phyloP scores from a whole-genome alignment of 2,797 vertebrate genomes.

The Lepidocolaptes lacrymiger region DNA sequence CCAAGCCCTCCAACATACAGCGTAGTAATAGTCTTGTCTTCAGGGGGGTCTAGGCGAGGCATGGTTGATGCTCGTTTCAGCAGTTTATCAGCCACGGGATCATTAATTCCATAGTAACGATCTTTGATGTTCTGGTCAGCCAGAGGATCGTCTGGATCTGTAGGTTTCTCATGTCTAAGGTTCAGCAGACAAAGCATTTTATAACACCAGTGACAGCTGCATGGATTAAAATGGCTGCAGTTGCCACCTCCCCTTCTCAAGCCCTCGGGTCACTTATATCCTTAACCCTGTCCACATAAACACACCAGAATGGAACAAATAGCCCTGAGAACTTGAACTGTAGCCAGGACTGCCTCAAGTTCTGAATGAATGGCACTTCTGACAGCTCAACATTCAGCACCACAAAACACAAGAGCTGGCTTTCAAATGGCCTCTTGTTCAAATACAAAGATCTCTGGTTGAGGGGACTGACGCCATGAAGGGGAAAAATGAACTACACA shows the following conservation, averaged over 20 bases:
- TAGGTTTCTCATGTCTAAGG: slow-evolving; percentile 94
- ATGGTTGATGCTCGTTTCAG: slow-evolving; percentile 95
- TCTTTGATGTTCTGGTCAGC: slow-evolving; percentile 99
- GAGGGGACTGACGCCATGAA: background rate
- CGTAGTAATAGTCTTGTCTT: slow-evolving; percentile 96
- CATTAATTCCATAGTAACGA: slow-evolving; percentile 97
- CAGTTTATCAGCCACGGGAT: slow-evolving; percentile 96
- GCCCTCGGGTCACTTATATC: background rate
- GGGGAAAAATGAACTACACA: background rate
- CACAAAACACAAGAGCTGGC: background rate
- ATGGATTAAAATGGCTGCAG: background rate
- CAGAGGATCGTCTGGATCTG: slow-evolving; percentile 95
- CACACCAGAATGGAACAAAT: background rate
- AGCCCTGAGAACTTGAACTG: background rate
- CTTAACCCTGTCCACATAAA: background rate
- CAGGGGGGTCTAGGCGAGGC: slow-evolving; percentile 94
- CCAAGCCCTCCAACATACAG: slow-evolving; percentile 96
- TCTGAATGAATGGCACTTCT: background rate
- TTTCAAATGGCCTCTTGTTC: slow-evolving; percentile 36
- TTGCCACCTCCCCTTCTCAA: background rate
- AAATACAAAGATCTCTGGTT: background rate
- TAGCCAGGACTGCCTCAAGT: background rate
- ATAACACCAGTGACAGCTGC: background rate
- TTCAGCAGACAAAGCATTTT: slow-evolving; percentile 12
- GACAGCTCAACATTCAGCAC: background rate